A percentile compares a stretch with the other conserved stretches of the same genome.
Conservation (phyloP, 2,113 vertebrate species). For the Lichenostomus cassidix region DNA sequence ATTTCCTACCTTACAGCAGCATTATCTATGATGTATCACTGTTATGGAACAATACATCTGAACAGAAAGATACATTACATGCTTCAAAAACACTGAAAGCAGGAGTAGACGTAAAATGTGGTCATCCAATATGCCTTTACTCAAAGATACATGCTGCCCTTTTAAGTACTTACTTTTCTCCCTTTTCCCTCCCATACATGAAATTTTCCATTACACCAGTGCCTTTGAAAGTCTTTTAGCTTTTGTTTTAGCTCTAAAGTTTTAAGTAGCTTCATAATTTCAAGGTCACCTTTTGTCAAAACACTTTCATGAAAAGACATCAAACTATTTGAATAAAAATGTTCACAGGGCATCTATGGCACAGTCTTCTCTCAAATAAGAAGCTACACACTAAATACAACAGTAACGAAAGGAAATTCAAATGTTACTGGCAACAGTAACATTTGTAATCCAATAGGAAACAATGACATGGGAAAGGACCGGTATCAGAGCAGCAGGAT, state of each 20-base stretch:
- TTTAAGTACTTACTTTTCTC: neutral
- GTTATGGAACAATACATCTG: neutral
- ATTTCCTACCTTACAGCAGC: slow-evolving; percentile 26
- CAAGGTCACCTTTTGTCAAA: neutral
- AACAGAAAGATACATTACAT: slow-evolving; percentile 12
- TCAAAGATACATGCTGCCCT: neutral
- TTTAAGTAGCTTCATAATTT: neutral
- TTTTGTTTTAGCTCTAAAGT: neutral
- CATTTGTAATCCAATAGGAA: neutral
- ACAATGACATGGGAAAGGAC: neutral
- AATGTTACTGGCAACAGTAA: neutral
- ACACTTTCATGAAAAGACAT: neutral
- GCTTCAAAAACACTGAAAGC: neutral
- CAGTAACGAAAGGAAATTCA: neutral
- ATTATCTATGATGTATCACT: neutral
- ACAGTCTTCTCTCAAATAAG: neutral
- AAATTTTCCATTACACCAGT: neutral
- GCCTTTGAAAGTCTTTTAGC: neutral
- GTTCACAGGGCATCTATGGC: neutral
- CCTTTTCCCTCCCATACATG: neutral
- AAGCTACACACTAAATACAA: neutral
- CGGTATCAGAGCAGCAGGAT: neutral
- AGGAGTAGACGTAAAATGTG: neutral
- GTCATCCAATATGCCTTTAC: neutral
- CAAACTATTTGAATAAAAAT: neutral